These are phyloP conservation scores for Alouatta palliata DNA, from an alignment of 2,113 vertebrate genomes.

Conservation along the genomic window DNA sequence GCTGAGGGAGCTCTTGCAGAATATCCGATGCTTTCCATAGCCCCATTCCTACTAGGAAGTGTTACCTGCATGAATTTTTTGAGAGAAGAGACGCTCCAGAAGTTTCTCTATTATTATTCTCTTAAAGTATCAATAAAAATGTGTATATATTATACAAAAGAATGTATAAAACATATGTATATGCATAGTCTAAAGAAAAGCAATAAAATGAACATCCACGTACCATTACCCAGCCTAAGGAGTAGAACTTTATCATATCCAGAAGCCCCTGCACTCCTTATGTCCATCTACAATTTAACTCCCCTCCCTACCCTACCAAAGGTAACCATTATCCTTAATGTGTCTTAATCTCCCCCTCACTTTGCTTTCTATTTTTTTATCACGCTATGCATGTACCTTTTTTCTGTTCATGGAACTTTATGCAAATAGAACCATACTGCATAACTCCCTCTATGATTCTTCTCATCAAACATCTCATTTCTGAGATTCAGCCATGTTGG, in stretches of 20 bases:
- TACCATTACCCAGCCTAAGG: not conserved
- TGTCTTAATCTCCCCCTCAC: not conserved
- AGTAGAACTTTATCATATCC: not conserved
- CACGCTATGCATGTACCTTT: not conserved
- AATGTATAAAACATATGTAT: not conserved
- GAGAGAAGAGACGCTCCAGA: not conserved
- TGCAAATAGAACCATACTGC: not conserved
- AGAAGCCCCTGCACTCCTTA: not conserved
- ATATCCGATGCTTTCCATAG: not conserved
- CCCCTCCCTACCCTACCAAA: not conserved
- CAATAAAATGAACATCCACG: not conserved
- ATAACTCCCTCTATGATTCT: not conserved
- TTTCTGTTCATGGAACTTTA: not conserved
- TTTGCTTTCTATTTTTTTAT: not conserved
- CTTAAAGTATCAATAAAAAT: not conserved
- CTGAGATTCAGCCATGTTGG: not conserved
- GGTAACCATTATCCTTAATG: not conserved
- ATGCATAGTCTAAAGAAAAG: not conserved
- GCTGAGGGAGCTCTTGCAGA: not conserved
- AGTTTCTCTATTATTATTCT: not conserved
- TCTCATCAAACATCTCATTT: not conserved
- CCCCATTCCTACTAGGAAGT: not conserved
- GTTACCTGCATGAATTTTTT: not conserved
- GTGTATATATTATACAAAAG: not conserved
- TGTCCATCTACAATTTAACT: not conserved